Evolutionary conservation across 2,113 vertebrate genomes (phyloP).

Genomic region (Ranitomeya imitator): DNA sequence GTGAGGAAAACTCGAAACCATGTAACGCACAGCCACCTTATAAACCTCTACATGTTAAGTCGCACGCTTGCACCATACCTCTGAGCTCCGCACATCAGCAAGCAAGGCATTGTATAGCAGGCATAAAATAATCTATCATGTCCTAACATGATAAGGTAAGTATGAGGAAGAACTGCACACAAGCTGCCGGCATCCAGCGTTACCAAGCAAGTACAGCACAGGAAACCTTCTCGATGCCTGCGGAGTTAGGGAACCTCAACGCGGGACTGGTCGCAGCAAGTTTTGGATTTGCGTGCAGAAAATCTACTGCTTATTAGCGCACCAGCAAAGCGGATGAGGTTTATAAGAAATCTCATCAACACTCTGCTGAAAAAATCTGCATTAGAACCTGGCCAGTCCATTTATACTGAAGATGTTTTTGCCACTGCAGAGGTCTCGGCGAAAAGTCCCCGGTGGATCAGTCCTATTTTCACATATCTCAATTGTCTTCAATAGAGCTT

Average conservation of each 20-base stretch:
- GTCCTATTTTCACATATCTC: no score
- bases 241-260: no score
- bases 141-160: background rate
- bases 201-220: background rate
- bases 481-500: background rate
- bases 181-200: background rate
- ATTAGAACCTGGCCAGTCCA: no score
- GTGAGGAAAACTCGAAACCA: slow-evolving; percentile 31
- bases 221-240: background rate
- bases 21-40: background rate
- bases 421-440: no score
- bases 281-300: no score
- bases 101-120: background rate
- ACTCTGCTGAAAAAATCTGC: no score
- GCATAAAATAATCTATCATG: background rate
- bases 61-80: background rate
- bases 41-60: background rate
- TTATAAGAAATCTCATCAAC: no score
- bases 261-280: no score
- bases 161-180: background rate
- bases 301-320: no score
- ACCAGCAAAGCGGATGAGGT: no score
- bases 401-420: no score
- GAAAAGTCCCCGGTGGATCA: no score
- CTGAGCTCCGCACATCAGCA: slow-evolving; percentile 4